phyloP scores from a whole-genome alignment of 2,797 vertebrate species.

The Tangara arthus region DNA sequence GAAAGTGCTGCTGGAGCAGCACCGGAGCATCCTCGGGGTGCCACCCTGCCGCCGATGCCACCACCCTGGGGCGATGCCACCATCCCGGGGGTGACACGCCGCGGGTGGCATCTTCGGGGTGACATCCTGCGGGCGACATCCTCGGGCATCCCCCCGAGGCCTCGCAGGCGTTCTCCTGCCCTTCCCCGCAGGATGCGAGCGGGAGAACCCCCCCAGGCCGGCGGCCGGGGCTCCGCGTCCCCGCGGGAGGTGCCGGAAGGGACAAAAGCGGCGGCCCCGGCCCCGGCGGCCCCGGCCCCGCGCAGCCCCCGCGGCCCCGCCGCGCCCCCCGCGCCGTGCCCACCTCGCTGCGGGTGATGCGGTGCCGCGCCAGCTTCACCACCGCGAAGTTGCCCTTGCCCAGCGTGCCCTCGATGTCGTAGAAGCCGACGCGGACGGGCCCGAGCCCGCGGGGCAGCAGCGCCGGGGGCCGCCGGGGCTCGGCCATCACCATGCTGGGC shows the following conservation, averaged over 20 bases:
- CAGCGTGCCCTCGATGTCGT: constrained; percentile 97
- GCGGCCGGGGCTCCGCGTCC: neutral
- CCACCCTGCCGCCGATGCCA: neutral
- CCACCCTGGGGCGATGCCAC: neutral
- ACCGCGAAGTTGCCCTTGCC: constrained; percentile 98
- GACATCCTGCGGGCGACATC: neutral
- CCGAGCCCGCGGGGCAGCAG: constrained; percentile 77
- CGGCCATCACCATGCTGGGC: constrained; percentile 99
- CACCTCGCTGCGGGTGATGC: constrained; percentile 97
- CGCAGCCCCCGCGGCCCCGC: too few species aligned
- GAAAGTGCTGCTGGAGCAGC: neutral
- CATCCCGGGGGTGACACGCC: neutral
- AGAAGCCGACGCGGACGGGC: constrained; percentile 95
- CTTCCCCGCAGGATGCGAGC: neutral
- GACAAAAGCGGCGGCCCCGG: neutral
- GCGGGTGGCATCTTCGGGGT: neutral
- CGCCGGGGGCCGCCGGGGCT: constrained; percentile 83
- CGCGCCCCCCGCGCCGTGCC: neutral
- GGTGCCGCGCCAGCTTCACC: constrained; percentile 94
- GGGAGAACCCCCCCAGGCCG: neutral
- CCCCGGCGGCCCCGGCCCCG: neutral
- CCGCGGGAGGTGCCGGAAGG: neutral
- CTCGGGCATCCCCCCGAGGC: neutral
- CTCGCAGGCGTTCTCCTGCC: neutral
- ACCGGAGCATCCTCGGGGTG: neutral